These are phyloP conservation scores for Eulemur albifrons DNA, from an alignment of 2,797 vertebrate species.

Conservation along the genomic window DNA sequence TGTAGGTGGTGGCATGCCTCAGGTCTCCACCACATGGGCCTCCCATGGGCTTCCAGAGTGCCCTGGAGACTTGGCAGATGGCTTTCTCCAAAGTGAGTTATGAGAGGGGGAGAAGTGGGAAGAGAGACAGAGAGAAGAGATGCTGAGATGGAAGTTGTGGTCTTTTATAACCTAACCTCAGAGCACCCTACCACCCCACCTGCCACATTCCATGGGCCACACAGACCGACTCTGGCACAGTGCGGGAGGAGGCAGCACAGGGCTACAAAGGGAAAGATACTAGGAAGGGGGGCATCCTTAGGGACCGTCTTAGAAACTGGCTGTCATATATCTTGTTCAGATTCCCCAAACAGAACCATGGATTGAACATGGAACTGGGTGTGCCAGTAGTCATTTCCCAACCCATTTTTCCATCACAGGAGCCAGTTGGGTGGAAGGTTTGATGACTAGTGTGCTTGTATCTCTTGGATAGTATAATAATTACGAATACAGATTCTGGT, in stretches of 20 bases:
- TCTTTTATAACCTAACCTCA: background rate
- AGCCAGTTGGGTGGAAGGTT: background rate
- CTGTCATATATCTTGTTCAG: background rate
- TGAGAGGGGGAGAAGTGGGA: background rate
- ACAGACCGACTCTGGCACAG: rapidly evolving
- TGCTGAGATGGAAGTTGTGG: background rate
- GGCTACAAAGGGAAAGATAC: rapidly evolving
- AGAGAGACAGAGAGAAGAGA: background rate
- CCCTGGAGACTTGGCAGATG: background rate
- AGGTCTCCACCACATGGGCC: background rate
- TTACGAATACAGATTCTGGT: background rate
- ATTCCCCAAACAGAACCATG: background rate
- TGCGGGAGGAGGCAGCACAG: background rate
- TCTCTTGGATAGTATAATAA: background rate
- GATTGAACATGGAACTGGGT: background rate
- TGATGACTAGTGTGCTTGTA: background rate
- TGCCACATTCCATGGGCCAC: background rate
- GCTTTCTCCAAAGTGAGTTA: background rate
- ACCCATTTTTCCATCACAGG: background rate
- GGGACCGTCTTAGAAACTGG: no score
- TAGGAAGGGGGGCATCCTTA: background rate
- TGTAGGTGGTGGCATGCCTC: background rate
- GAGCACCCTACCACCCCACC: no score
- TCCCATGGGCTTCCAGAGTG: background rate
- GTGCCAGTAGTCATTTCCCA: background rate